Base-by-base conservation (phyloP, 2,113 vertebrate genomes). In the Heteronetta atricapilla region DNA sequence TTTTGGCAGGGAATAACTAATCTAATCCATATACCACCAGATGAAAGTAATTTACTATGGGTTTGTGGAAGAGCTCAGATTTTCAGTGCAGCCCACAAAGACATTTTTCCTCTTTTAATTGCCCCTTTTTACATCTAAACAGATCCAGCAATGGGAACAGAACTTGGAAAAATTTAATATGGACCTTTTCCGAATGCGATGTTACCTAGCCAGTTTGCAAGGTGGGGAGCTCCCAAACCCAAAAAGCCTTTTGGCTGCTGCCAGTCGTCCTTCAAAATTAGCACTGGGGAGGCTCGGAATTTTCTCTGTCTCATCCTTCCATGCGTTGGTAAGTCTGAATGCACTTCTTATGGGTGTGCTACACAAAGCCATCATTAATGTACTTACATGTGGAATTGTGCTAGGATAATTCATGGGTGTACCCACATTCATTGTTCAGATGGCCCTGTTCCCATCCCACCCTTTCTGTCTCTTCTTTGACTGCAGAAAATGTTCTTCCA, bases 101-200 rank as follows among this genome's bases (percentile, higher is more conserved):
- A 67, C 19, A 11, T 94, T 88, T 91, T 77, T 72, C 53, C 67
- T 53, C 46, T 87, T 94, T 69, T 92, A 93, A 64, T 95, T 81
- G 48, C 53, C 76, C 53, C 60, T 92, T 73, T 91, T 85, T 70
- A 60, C 92, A 58, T 88, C 75, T 91, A 75, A 94, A 94, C 97
- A 99, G 99, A 99, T 99, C 93, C 99, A 99, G 96, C 99, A 99
- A 82, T 99, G 99, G 99, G 99, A 99, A 91, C 99, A 99, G 98
- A 99, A 99, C 94, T 98, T 99, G 97, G 99, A 99, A 98, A 98
- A 98, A 81, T 99, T 99, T 92, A 99, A 99, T 97, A 98, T 99
- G 98, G 99, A 99, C 70, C 98, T 99, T 78, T 99, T 99, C 94
- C 97, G 99, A 89, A 98, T 99, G 98, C 99, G 99, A 64, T 99